Evolutionary conservation across 1,140 invertebrate species (phyloP), one percentile per base, ranked within the genome.

Genomic region (Acromyrmex charruanus): DNA sequence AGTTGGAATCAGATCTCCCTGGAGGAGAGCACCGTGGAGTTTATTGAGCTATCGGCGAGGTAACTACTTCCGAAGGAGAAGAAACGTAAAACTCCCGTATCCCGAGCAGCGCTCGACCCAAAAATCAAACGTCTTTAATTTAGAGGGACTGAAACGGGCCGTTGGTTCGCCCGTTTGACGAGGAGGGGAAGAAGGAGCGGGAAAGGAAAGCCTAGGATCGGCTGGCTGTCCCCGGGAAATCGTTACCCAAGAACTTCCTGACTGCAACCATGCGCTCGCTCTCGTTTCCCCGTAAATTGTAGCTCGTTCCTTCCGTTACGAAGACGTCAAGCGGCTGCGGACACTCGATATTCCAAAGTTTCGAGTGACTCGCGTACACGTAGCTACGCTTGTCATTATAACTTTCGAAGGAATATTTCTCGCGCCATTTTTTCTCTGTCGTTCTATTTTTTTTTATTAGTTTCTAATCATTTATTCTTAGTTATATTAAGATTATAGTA

Each of bases 331-430:
- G 55, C 74, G 74, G 25, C 39, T 25, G 44, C 49, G 66, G 77
- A 86, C 77, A 82, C 63, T 86, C 85, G 77, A 86, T 86, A 69
- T 82, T 86, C 66, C 68, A 86, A 84, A 86, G 77, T 86, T 86
- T 69, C 75, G 53, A 79, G 49, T 63, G 44, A 85, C 71, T 66
- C 21, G 59, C 49, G 63, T 53, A 69, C 61, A 69, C 49, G 31
- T 25, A 77, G 44, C 53, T 35, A 86, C 14, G 85, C 59, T 65
- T 79, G 77, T 86, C 53, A 28, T 86, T 86, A 82, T 61, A 86
- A 86, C 85, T 63, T 86, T n/a, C 9, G 12, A 39, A 25, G 0
- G 51, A 85, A 68, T 49, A 61, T 21, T 69, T 82, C 31, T 82
- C 14, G 9, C 3, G 28, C 21, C 65, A 44, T 49, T 61, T 82